These are phyloP conservation scores for Nudaria mundana DNA, from an alignment of 2,888 invertebrate species.

Conservation along the genomic window DNA sequence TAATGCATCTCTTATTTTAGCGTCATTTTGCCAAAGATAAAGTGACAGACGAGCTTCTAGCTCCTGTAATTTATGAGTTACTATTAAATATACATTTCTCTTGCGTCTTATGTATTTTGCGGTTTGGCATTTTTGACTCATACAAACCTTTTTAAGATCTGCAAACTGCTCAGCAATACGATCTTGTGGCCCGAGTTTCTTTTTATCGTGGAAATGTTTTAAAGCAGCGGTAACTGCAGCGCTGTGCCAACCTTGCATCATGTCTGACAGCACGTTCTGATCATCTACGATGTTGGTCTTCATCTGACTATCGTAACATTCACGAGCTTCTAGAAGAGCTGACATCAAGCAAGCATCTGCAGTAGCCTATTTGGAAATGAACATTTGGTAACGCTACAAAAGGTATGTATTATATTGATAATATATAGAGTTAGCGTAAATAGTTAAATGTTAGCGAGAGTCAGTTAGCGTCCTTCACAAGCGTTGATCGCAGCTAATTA, in stretches of 20 bases:
- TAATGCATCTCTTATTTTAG: constrained; percentile 29
- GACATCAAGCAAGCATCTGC: constrained; percentile 23
- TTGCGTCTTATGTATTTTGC: no score
- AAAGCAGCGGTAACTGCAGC: constrained; percentile 11
- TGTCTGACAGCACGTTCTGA: constrained; percentile 9
- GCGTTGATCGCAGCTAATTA: no score
- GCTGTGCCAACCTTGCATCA: constrained; percentile 11
- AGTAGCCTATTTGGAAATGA: no score
- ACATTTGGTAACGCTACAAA: no score
- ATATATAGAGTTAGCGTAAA: neutral
- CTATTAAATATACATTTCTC: neutral
- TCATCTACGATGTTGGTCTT: constrained; percentile 27
- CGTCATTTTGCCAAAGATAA: constrained; percentile 33
- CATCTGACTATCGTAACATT: constrained; percentile 27
- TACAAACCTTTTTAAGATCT: constrained; percentile 13
- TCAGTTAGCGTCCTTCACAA: no score
- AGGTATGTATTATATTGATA: no score
- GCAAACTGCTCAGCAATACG: constrained; percentile 10
- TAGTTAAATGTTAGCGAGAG: no score
- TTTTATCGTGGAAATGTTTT: constrained; percentile 26
- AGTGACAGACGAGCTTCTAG: constrained; percentile 25
- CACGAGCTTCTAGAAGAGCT: constrained; percentile 25
- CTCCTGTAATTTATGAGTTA: constrained; percentile 25
- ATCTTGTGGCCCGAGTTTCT: constrained; percentile 19
- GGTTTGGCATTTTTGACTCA: no score